Percentiles rank a stretch among this genome's conserved stretches.
phyloP scores from a whole-genome alignment of 2,797 vertebrate species.

The Parambassis ranga region DNA sequence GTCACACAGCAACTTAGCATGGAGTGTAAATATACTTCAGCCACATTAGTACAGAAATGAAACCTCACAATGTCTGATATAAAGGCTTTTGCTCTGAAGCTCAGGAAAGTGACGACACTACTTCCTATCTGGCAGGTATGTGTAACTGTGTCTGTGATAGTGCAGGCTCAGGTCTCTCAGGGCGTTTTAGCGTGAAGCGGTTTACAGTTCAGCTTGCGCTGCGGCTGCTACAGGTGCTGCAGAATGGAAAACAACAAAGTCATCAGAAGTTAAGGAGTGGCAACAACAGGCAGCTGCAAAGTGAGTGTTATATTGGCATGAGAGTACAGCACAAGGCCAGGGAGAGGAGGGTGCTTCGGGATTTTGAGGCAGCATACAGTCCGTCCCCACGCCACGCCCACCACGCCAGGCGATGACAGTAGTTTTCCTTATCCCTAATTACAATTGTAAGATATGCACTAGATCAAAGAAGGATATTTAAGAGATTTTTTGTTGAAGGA shows the following conservation, averaged over 20 bases:
- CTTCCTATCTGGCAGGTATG: background rate
- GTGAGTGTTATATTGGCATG: constrained; percentile 9
- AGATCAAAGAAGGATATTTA: constrained; percentile 41
- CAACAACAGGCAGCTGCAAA: constrained; percentile 33
- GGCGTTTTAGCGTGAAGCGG: constrained; percentile 15
- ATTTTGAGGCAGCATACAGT: constrained; percentile 52
- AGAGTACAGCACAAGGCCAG: constrained; percentile 10
- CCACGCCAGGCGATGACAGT: constrained; percentile 12
- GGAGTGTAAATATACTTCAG: constrained; percentile 3
- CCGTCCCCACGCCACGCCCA: constrained; percentile 20
- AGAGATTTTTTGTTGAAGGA: constrained; percentile 23
- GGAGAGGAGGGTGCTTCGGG: background rate
- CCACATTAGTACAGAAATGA: constrained; percentile 15
- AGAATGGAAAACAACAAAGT: constrained; percentile 34
- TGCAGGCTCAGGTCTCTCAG: constrained; percentile 18
- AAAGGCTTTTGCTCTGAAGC: constrained; percentile 15
- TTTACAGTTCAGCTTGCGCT: constrained; percentile 19
- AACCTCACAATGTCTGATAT: constrained; percentile 1
- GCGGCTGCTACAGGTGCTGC: constrained; percentile 63
- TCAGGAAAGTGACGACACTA: background rate
- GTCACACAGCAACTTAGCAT: constrained; percentile 22
- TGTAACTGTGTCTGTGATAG: background rate
- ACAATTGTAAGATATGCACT: constrained; percentile 75
- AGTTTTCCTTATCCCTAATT: constrained; percentile 43
- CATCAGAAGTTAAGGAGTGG: background rate